These are phyloP conservation scores for Xiphorhynchus elegans DNA, from an alignment of 2,113 vertebrate species.

Conservation along the genomic window DNA sequence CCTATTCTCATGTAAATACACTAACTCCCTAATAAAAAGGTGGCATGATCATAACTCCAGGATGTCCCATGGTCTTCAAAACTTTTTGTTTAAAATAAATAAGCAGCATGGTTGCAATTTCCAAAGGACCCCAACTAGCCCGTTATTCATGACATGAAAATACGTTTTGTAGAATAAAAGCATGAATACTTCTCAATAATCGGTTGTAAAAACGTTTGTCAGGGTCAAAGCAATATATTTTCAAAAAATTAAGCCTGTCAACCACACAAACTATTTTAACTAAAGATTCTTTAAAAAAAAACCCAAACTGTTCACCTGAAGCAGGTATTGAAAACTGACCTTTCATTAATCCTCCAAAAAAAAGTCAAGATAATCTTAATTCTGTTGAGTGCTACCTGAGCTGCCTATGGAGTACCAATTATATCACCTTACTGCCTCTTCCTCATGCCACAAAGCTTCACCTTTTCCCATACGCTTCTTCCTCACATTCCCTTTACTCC, in stretches of 20 bases:
- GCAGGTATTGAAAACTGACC: neutral
- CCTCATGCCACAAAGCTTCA: neutral
- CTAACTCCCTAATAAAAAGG: neutral
- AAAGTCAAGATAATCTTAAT: neutral
- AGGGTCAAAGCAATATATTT: neutral
- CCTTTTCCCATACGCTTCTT: neutral
- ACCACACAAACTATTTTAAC: neutral
- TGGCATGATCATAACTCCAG: neutral
- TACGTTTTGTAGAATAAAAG: neutral
- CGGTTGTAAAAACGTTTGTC: neutral
- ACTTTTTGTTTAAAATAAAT: neutral
- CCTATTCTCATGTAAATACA: neutral
- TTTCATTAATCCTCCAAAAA: neutral
- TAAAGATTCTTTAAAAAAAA: neutral
- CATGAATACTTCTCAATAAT: neutral
- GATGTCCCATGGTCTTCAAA: neutral
- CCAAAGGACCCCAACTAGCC: neutral
- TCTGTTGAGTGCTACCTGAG: constrained; percentile 28
- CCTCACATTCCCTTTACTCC: neutral
- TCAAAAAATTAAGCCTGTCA: neutral
- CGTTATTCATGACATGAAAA: neutral
- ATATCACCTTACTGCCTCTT: neutral
- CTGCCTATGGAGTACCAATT: neutral
- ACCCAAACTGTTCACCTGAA: neutral
- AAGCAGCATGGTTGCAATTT: neutral